These are phyloP conservation scores for Squalus acanthias DNA, from an alignment of 2,797 vertebrate species.

Conservation along the genomic window DNA sequence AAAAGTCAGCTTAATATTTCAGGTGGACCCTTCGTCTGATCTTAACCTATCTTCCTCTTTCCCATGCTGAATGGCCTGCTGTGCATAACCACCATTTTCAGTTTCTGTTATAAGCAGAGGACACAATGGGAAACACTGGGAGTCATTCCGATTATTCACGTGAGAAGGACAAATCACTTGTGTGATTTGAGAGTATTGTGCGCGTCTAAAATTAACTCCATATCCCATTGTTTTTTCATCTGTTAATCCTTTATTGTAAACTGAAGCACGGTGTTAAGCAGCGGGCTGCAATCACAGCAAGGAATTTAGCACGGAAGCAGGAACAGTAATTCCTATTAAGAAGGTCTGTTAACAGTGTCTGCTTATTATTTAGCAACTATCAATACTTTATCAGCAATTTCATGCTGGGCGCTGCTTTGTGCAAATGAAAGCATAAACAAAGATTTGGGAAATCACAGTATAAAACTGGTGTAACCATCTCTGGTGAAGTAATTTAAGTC, in stretches of 20 bases:
- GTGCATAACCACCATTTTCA: not conserved
- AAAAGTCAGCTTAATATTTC: not conserved
- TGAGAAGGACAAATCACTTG: not conserved
- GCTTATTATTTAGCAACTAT: not conserved
- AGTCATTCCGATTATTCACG: not conserved
- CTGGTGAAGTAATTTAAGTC: not conserved
- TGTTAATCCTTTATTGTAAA: not conserved
- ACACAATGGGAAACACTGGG: not conserved
- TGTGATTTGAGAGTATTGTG: not conserved
- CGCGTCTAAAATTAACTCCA: not conserved
- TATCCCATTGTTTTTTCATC: not conserved
- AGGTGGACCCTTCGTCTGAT: not conserved
- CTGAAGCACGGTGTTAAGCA: not conserved
- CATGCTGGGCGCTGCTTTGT: not conserved
- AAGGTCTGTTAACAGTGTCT: not conserved
- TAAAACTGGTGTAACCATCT: not conserved
- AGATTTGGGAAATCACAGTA: not conserved
- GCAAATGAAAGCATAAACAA: not conserved
- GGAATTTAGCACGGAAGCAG: not conserved
- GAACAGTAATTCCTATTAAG: not conserved
- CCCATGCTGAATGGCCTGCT: too few species aligned
- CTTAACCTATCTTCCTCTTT: not conserved
- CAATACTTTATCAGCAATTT: conserved; percentile 22
- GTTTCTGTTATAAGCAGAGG: not conserved
- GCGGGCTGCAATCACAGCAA: not conserved